phyloP scores from a whole-genome alignment of 1,140 invertebrate species.

The Atta cephalotes region DNA sequence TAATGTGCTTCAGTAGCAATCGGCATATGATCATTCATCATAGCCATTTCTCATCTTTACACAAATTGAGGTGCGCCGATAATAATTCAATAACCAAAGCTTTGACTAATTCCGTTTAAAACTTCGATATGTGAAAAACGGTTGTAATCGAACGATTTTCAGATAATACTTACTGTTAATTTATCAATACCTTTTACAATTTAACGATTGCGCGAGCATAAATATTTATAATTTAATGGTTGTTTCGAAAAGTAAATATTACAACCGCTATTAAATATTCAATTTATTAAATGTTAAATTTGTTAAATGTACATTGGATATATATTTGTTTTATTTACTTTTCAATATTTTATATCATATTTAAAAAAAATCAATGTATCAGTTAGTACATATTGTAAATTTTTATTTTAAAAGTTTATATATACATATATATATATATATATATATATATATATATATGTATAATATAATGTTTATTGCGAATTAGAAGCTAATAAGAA shows the following conservation, averaged over 20 bases:
- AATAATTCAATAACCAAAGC: constrained; percentile 42
- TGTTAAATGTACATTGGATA: not conserved
- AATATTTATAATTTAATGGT: not conserved
- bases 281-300: constrained; percentile 19
- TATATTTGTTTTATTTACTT: not conserved
- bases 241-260: not conserved
- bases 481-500: no score
- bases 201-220: not conserved
- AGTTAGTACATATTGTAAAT: not conserved
- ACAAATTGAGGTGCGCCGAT: constrained; percentile 12
- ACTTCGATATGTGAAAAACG: not conserved
- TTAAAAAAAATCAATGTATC: not conserved
- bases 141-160: not conserved
- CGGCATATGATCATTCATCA: constrained; percentile 48
- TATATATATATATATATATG: no score
- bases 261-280: not conserved
- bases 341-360: not conserved
- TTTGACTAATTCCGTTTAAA: constrained; percentile 2
- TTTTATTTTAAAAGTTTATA: not conserved
- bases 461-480: not conserved
- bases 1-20: constrained; percentile 36
- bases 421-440: no score
- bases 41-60: constrained; percentile 30
- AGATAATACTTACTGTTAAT: not conserved
- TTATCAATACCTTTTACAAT: not conserved